phyloP scores from a whole-genome alignment of 2,797 vertebrate genomes.

The Carapus acus region DNA sequence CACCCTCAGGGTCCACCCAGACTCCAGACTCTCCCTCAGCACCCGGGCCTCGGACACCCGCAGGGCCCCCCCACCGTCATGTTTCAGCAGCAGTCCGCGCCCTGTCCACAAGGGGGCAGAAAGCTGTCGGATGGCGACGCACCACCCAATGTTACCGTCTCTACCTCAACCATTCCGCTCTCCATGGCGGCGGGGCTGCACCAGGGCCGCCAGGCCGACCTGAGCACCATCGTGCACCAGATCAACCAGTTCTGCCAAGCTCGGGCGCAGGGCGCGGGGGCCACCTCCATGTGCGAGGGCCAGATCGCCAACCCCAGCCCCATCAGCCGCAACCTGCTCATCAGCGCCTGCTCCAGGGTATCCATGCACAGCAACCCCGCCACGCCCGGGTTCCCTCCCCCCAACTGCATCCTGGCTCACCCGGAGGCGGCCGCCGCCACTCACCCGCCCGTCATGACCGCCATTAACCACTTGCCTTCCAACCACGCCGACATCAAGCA shows the following conservation, averaged over 20 bases:
- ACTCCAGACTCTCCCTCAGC: constrained; percentile 69
- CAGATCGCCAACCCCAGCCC: constrained; percentile 99
- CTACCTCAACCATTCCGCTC: constrained; percentile 99
- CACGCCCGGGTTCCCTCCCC: constrained; percentile 74
- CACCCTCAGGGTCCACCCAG: constrained; percentile 67
- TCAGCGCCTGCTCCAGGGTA: constrained; percentile 95
- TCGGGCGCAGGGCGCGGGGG: constrained; percentile 82
- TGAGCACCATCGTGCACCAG: constrained; percentile 99
- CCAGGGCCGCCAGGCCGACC: constrained; percentile 88
- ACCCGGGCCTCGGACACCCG: constrained; percentile 73
- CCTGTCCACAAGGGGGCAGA: constrained; percentile 82
- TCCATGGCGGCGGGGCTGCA: constrained; percentile 93
- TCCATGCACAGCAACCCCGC: constrained; percentile 85
- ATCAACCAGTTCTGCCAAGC: constrained; percentile 99
- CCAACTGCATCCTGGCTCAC: constrained; percentile 75
- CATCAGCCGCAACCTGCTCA: constrained; percentile 97
- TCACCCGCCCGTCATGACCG: constrained; percentile 74
- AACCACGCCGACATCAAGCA: constrained; percentile 87
- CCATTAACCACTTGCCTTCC: constrained; percentile 84
- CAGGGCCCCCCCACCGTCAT: constrained; percentile 79
- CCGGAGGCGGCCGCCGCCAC: constrained; percentile 78
- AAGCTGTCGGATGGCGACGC: constrained; percentile 92
- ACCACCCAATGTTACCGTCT: constrained; percentile 98
- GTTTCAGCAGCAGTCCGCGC: constrained; percentile 81
- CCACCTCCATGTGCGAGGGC: constrained; percentile 97